A percentile compares a stretch with the other conserved stretches of the same genome.
phyloP scores from a whole-genome alignment of 1,140 invertebrate genomes.

The Campodea augens region DNA sequence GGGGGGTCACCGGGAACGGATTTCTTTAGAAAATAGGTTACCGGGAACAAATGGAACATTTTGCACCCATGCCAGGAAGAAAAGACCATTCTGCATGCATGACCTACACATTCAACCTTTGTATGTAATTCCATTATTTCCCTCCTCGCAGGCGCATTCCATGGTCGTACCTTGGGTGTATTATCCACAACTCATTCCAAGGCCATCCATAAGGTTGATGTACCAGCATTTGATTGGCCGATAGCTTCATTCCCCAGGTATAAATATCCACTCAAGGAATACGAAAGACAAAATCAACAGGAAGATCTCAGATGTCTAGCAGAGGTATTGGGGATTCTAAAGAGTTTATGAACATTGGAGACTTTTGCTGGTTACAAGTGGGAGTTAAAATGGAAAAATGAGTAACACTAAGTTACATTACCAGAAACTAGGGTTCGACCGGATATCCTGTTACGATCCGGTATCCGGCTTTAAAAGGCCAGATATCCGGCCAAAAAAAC shows the following conservation, averaged over 20 bases:
- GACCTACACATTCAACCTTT: neutral
- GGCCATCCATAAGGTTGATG: slow-evolving; percentile 86
- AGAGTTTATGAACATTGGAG: neutral
- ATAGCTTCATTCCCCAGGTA: slow-evolving; percentile 77
- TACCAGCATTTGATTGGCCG: slow-evolving; percentile 89
- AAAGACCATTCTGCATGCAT: too few species aligned
- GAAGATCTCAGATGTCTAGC: slow-evolving; percentile 59
- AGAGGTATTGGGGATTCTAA: slow-evolving; percentile 25
- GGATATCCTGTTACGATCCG: too few species aligned
- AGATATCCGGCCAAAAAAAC: too few species aligned
- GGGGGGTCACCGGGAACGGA: too few species aligned
- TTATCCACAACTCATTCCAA: slow-evolving; percentile 86
- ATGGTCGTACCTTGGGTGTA: slow-evolving; percentile 68
- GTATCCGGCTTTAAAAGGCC: too few species aligned
- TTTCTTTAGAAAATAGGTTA: too few species aligned
- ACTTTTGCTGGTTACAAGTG: neutral
- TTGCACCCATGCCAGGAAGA: too few species aligned
- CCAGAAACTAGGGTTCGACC: too few species aligned
- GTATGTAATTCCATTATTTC: slow-evolving; percentile 9
- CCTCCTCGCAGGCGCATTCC: slow-evolving; percentile 44
- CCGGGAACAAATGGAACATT: too few species aligned
- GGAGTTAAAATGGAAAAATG: too few species aligned
- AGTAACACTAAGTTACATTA: too few species aligned
- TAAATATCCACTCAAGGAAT: slow-evolving; percentile 77
- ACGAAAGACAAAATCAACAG: slow-evolving; percentile 50